These are phyloP conservation scores for Platycnemis pennipes DNA, from an alignment of 2,888 invertebrate species.

Conservation along the genomic window DNA sequence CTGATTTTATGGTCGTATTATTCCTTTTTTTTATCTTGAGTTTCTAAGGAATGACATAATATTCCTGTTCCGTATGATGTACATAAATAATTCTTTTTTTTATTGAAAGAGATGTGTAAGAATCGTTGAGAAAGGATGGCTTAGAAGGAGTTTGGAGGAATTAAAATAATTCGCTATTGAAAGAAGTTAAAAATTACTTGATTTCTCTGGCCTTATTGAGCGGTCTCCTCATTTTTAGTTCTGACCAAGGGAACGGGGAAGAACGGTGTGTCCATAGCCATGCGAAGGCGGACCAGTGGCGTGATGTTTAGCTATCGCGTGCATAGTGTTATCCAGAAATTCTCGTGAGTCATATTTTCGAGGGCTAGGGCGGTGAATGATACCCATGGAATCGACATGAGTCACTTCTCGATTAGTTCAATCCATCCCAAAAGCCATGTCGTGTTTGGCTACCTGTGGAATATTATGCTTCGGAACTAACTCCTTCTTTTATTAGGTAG, in stretches of 20 bases:
- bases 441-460: no score
- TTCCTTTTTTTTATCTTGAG: no score
- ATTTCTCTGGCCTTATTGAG: neutral
- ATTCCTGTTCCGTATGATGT: no score
- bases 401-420: neutral
- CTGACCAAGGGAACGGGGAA: neutral
- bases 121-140: no score
- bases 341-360: slow-evolving; percentile 22
- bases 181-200: neutral
- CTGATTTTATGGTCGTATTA: no score
- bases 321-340: neutral
- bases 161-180: no score
- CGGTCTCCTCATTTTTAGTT: neutral
- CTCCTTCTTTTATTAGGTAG: no score
- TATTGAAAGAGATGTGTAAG: no score
- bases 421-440: neutral
- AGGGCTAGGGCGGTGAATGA: neutral
- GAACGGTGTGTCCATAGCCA: neutral
- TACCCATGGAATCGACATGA: neutral
- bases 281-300: neutral
- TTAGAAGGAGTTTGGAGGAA: no score
- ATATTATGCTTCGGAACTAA: no score
- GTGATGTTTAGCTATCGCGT: neutral
- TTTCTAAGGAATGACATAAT: no score
- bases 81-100: no score